Base-by-base conservation (phyloP, 2,888 invertebrate genomes). In the Drosophila conformis region DNA sequence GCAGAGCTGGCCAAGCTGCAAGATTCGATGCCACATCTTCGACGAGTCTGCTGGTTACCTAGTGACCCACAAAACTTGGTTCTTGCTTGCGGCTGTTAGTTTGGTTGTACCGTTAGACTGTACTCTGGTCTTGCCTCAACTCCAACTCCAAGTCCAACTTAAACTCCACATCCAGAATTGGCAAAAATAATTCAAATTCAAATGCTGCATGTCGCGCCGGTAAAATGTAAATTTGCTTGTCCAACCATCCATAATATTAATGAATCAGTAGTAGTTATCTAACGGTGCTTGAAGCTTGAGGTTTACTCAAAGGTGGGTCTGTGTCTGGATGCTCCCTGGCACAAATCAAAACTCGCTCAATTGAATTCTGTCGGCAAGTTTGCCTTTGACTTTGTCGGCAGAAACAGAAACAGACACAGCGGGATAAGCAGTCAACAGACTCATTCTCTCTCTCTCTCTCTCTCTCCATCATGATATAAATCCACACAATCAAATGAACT, bases 351-450 rank as follows among this genome's bases (percentile, higher is more conserved):
- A 78, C 77, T 81, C 68, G 68, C 66, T 80, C 80, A 89, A 90
- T 87, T 90, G 87, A 87, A 82, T 76, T 81, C 68, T 56, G 84
- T 78, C 82, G 74, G 80, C 73, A 77, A 68, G 59, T 62, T 71
- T 90, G 89, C 76, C 85, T 84, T 89, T 89, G 90, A 78, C 90
- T 90, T 87, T 87, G 87, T 87, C 90, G 87, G 90, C 90, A 80
- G 71, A 76, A 76, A 73, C 70, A 83, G 62, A 68, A 76, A 76
- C 78, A 83, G 54, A 64, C 66, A 72, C 89, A 90, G 88, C 86
- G 87, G 80, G 83, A 81, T 62, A 69, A 13, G 42, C 62, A 72
- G 42, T 63, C 78, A 63, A 67, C 49, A 52, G 67, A 71, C 66
- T 21, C 31, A 4, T 11, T 46, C 40, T 40, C n/a, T 25, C 25